A percentile compares a stretch with the other conserved stretches of the same genome.
These are phyloP conservation scores for Marcusenius ussheri DNA, from an alignment of 2,113 vertebrate genomes.

Conservation along the genomic window DNA sequence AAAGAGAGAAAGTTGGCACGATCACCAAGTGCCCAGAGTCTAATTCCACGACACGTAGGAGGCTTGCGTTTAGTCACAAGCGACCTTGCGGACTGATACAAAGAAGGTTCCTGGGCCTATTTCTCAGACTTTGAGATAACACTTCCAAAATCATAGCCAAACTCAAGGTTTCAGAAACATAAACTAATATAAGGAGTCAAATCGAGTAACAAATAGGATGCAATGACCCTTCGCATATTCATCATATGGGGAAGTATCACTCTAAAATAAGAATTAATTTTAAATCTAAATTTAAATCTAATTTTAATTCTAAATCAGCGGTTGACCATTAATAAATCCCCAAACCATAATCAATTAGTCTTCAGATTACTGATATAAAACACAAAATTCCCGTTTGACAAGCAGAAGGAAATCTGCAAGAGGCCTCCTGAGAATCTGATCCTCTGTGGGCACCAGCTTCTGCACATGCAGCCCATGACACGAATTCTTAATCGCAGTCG, in stretches of 20 bases:
- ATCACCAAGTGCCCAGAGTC: neutral
- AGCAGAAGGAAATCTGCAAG: neutral
- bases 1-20: neutral
- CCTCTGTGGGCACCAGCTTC: neutral
- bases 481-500: neutral
- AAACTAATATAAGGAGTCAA: neutral
- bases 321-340: neutral
- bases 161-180: neutral
- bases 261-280: neutral
- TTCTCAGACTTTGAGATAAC: neutral
- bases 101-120: neutral
- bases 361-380: neutral
- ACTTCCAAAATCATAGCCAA: neutral
- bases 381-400: neutral
- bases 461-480: neutral
- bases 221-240: neutral
- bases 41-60: neutral
- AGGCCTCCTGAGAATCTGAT: neutral
- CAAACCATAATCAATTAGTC: neutral
- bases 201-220: neutral
- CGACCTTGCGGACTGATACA: neutral
- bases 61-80: neutral
- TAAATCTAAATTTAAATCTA: neutral
- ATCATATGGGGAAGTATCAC: neutral
- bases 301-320: neutral